Evolutionary conservation across 1,140 invertebrate species (phyloP), one percentile per base, ranked within the genome.

Genomic region (Lordiphosa stackelbergi): DNA sequence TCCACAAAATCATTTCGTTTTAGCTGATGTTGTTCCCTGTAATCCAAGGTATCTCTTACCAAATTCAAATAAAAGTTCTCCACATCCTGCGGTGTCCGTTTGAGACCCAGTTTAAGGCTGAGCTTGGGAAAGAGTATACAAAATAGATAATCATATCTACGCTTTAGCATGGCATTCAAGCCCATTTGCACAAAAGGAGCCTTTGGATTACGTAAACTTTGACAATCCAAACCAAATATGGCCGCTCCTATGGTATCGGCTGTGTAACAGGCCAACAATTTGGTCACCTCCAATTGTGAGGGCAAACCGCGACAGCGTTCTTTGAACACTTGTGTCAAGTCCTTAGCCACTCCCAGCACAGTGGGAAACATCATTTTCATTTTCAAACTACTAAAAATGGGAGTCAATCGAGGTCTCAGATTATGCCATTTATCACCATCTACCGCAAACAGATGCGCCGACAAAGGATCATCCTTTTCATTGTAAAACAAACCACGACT

Each of bases 381-480:
- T 71, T 91, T 91, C 0, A 87, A 88, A 1, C 89, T 86, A 1
- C 90, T 90, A 56, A 92, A 91, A 4, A 90, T 87, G 4, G 90
- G 90, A 0, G 89, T 88, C 11, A 92, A 75, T 35, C 88, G 88
- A 4, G 60, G 84, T 43, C 91, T 85, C 2, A 91, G 73, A 12
- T 87, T 69, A 63, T 88, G 89, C 91, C 91, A 92, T 16, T 79
- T 86, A 57, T 85, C 71, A 1, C 85, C 88, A 42, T 89, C 86
- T 0, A 89, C 49, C 10, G 85, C 78, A 16, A 90, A 89, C 1
- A 90, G 53, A 48, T 89, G 87, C 1, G 66, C 68, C 10, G 88
- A 87, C 9, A 91, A 42, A 0, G 89, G 89, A 72, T 91, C 88
- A 4, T 70, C 73, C 36, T 87, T 69, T 7, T 88, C 87, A 34